A percentile compares a stretch with the other conserved stretches of the same genome.
Conservation (phyloP, 2,888 invertebrate species). For the Sinodicranocentrus sp. region DNA sequence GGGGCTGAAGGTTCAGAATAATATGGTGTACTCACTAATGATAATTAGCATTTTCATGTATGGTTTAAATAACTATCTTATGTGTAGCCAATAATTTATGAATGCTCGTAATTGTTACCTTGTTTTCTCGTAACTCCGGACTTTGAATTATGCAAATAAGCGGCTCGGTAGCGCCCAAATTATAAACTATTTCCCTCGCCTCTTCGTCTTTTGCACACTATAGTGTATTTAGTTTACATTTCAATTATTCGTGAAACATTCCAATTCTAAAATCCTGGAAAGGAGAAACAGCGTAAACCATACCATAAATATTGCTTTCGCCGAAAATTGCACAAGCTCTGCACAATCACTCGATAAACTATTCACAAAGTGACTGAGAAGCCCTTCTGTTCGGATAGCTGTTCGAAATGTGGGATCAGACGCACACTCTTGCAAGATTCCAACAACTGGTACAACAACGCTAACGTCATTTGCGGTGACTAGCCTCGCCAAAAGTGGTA, state of each 20-base stretch:
- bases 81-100: too few relatives aligned
- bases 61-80: too few relatives aligned
- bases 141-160: constrained; percentile 88
- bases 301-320: constrained; percentile 91
- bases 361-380: constrained; percentile 91
- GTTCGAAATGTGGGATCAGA: constrained; percentile 82
- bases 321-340: constrained; percentile 91
- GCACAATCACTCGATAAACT: constrained; percentile 87
- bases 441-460: constrained; percentile 92
- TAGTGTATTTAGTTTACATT: neutral
- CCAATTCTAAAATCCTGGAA: too few relatives aligned
- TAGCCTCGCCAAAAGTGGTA: constrained; percentile 84
- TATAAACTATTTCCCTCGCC: constrained; percentile 90
- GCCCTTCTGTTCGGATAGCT: constrained; percentile 92
- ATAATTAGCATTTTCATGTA: too few relatives aligned
- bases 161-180: constrained; percentile 91
- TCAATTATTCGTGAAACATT: too few relatives aligned
- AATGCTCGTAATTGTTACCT: constrained; percentile 77
- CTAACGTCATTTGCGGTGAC: constrained; percentile 90
- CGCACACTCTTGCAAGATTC: constrained; percentile 91
- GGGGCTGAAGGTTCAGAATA: constrained; percentile 81
- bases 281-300: too few relatives aligned
- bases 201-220: constrained; percentile 86
- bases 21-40: too few relatives aligned
- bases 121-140: constrained; percentile 83